Base-by-base conservation (phyloP, 2,888 invertebrate species). In the Apantesis nais region DNA sequence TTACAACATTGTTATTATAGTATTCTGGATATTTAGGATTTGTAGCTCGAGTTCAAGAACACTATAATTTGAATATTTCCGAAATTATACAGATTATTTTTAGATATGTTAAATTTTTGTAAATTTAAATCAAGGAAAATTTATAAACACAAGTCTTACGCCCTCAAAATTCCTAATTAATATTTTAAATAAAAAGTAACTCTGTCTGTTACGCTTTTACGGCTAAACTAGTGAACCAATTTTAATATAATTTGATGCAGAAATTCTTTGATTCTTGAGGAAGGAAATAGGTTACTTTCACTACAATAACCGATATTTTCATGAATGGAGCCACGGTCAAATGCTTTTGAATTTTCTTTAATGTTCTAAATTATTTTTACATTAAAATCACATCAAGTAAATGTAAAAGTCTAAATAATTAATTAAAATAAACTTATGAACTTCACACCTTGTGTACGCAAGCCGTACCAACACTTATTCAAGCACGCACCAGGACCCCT, bases 401-500 rank as follows among this genome's bases (percentile, higher is more conserved):
- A 14, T 16, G 52, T 11, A 9, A 2, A 55, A 66, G n/a, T 66
- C 11, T 29, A 9, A 52, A 8, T 31, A n/a, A 25, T 37, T 31
- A n/a, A 52, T 48, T n/a, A 34, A 12, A 52, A 19, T 16, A 62
- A 55, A 0, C 5, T 41, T 22, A 29, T 63, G 31, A 44, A 41
- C 34, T 67, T 22, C 37, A 25, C 44, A 29, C 34, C 11, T 11
- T 31, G 34, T 58, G 22, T n/a, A 72, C 41, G 34, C 34, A 69
- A 71, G 70, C 71, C 75, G 76, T 82, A 80, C 80, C 78, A 60
- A 74, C 77, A 64, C 48, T 60, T 73, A 72, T 67, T 71, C 61
- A 71, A 72, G 62, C 62, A 62, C 62, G 66, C 71, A 74, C 74
- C 68, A 71, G 77, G 80, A 82, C 92, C 92, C 92, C 86, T 89